Evolutionary conservation across 2,113 vertebrate genomes (phyloP), one percentile per base, ranked within the genome.

Genomic region (Paradisaea rubra): DNA sequence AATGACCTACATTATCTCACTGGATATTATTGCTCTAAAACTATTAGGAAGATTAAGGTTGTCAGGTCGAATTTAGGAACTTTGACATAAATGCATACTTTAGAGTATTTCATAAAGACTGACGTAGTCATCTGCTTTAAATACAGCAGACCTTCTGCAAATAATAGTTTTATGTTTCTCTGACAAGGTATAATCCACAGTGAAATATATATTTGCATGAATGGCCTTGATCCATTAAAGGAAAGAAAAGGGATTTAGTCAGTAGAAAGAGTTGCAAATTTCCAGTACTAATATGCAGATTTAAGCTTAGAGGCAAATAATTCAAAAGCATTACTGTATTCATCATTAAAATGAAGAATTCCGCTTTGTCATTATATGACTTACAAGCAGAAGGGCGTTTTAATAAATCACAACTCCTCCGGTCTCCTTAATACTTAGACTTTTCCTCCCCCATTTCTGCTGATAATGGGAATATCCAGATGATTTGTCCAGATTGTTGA

Each of bases 241-340:
- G 37, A 77, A 88, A 66, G 24, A 88, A 89, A 85, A 82, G 35
- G 22, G 63, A 89, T 95, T 94, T 93, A 88, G 31, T 72, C 45
- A 73, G 59, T 89, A 70, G 49, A 78, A 50, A 61, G 70, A 31
- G 45, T 41, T 63, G 35, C 18, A 60, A 71, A 65, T 88, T 94
- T 78, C 39, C 53, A n/a, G 53, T 45, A 81, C 68, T 78, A 93
- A 83, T 64, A 90, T 71, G 72, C 44, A 94, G 71, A 93, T 77
- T 60, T 85, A 91, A 89, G 50, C 64, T 68, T 70, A 89, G 79
- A 95, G 77, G 25, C 24, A 95, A 90, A 83, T 68, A 81, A 88
- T 80, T 92, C 69, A 83, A 92, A 86, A 61, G 6, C 74, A 81
- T 77, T 94, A 76, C 31, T 84, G 35, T 9, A 76, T 45, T 57